Conservation (phyloP, 1,140 invertebrate species). For the Centruroides vittatus region DNA sequence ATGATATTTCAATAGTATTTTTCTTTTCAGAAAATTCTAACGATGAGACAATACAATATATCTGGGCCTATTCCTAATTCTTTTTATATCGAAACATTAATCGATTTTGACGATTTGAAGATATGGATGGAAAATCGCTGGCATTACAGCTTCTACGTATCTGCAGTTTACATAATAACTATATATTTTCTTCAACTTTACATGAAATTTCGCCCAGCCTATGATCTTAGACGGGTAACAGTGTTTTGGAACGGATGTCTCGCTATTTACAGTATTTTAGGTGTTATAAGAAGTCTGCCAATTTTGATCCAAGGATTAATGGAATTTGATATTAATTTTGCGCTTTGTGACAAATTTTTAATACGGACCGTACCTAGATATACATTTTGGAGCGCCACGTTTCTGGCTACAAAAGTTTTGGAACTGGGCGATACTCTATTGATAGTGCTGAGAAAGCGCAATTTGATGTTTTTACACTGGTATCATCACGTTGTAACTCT, state of each 20-base stretch:
- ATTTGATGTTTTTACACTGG: not conserved
- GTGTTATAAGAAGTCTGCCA: not conserved
- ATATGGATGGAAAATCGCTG: too few species aligned
- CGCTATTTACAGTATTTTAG: not conserved
- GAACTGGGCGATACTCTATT: not conserved
- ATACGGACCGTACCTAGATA: conserved; percentile 38
- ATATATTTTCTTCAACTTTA: too few species aligned
- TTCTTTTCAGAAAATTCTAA: too few species aligned
- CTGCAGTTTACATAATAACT: too few species aligned
- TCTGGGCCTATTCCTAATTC: too few species aligned
- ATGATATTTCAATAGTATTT: too few species aligned
- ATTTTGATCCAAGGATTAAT: not conserved
- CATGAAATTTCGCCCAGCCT: too few species aligned
- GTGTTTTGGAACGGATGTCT: not conserved
- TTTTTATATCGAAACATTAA: too few species aligned
- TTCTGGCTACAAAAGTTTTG: not conserved
- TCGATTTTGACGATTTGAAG: too few species aligned
- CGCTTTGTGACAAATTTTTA: not conserved
- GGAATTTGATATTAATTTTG: not conserved
- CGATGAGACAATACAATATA: too few species aligned
- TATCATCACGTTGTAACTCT: not conserved
- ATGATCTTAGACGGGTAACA: not conserved
- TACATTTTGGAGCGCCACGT: conserved; percentile 36
- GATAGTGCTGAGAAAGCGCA: not conserved
- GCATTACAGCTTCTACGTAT: too few species aligned